Conservation (phyloP, 2,113 vertebrate species). For the Eleginops maclovinus region DNA sequence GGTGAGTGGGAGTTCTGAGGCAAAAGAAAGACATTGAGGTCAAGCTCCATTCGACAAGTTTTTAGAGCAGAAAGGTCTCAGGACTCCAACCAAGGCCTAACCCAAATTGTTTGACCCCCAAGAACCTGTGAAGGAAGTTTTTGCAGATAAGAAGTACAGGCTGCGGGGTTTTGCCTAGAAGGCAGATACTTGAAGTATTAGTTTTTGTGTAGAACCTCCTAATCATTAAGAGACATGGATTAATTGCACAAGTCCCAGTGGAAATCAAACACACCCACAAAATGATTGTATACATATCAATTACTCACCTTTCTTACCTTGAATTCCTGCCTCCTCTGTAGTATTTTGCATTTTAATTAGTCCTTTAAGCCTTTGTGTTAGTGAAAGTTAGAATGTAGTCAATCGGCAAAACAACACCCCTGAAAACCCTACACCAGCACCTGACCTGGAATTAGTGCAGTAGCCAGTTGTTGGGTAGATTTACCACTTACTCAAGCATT, state of each 20-base stretch:
- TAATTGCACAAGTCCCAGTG: not conserved
- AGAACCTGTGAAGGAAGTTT: not conserved
- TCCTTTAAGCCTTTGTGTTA: not conserved
- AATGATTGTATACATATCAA: too few relatives aligned
- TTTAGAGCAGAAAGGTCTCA: constrained; percentile 50
- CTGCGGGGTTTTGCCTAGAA: not conserved
- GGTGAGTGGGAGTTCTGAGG: constrained; percentile 66
- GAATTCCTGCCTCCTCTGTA: too few relatives aligned
- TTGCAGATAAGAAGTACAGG: constrained; percentile 12
- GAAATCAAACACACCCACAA: not conserved
- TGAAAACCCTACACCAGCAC: not conserved
- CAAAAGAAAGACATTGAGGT: constrained; percentile 53
- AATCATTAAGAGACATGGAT: not conserved
- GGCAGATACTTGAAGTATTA: not conserved
- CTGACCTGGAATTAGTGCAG: not conserved
- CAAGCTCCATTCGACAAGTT: constrained; percentile 68
- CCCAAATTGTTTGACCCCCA: constrained; percentile 1
- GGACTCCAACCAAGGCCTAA: constrained; percentile 26
- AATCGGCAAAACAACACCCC: not conserved
- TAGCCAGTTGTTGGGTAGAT: constrained; percentile 23
- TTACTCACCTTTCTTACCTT: too few relatives aligned
- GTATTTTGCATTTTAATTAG: too few relatives aligned
- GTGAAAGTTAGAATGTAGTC: not conserved
- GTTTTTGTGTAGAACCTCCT: not conserved
- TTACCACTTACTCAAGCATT: constrained; percentile 42